Conservation (phyloP, 2,113 vertebrate species). For the Pedetes capensis region DNA sequence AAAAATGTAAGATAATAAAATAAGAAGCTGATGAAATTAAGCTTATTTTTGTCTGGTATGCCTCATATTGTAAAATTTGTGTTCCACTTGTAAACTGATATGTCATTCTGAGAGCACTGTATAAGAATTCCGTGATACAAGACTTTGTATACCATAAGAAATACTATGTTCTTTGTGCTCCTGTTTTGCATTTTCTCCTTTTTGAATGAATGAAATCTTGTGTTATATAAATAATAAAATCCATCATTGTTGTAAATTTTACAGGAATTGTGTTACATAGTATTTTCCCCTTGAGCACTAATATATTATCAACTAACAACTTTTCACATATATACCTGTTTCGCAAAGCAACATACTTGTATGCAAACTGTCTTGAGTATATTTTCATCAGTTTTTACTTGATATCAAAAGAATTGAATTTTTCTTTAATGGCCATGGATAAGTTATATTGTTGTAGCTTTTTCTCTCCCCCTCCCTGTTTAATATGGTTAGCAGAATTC, state of each 20-base stretch:
- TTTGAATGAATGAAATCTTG: background rate
- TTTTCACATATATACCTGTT: background rate
- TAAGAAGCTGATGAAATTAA: background rate
- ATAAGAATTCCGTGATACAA: background rate
- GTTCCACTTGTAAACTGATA: background rate
- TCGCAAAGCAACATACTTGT: slow-evolving; percentile 8
- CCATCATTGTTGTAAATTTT: background rate
- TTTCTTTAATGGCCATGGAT: background rate
- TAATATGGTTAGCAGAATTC: background rate
- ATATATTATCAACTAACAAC: background rate
- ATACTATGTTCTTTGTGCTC: background rate
- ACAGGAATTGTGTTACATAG: background rate
- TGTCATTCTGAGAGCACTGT: background rate
- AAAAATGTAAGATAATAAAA: background rate
- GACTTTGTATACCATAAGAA: background rate
- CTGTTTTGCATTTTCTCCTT: background rate
- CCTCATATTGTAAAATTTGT: background rate
- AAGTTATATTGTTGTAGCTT: background rate
- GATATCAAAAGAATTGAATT: background rate
- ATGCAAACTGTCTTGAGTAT: background rate
- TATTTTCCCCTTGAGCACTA: slow-evolving; percentile 1
- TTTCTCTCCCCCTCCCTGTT: background rate
- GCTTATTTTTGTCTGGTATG: background rate
- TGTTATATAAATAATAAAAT: background rate
- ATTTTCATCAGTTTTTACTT: slow-evolving; percentile 1